These are phyloP conservation scores for Drosophila gunungcola DNA, from an alignment of 1,140 invertebrate genomes.

Conservation along the genomic window DNA sequence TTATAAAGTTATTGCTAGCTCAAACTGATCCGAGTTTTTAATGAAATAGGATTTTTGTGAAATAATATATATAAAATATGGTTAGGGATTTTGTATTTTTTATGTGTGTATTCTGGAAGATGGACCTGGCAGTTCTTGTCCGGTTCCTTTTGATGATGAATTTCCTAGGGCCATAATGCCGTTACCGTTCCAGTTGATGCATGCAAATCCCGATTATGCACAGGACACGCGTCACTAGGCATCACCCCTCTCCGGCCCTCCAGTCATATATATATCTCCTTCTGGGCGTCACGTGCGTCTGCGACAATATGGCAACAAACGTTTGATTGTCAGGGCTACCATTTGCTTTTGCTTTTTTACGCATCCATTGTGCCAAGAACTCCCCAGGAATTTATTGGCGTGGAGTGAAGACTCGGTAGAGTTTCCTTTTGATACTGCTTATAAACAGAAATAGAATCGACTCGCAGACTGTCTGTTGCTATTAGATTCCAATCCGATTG, in stretches of 20 bases:
- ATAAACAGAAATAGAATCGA: background rate
- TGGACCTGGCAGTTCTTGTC: constrained; percentile 5
- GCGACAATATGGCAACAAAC: constrained; percentile 73
- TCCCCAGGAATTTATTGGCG: constrained; percentile 12
- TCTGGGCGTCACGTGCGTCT: constrained; percentile 57
- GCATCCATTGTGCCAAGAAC: constrained; percentile 19
- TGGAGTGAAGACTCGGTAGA: constrained; percentile 5
- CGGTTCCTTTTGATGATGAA: constrained; percentile 63
- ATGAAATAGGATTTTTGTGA: too few species aligned
- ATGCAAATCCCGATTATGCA: constrained; percentile 79
- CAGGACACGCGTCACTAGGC: constrained; percentile 69
- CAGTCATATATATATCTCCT: constrained; percentile 11
- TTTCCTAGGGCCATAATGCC: constrained; percentile 55
- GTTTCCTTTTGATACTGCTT: constrained; percentile 2
- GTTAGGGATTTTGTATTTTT: background rate
- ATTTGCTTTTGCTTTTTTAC: constrained; percentile 28
- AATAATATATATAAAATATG: too few species aligned
- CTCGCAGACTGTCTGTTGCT: background rate
- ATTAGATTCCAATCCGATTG: constrained; percentile 13
- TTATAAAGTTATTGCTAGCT: background rate
- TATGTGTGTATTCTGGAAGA: constrained; percentile 2
- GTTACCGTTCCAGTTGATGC: constrained; percentile 66
- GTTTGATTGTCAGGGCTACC: constrained; percentile 64
- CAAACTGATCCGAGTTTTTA: background rate
- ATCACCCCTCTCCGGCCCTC: constrained; percentile 6